phyloP scores from a whole-genome alignment of 2,888 invertebrate genomes.

The Priapulus caudatus region DNA sequence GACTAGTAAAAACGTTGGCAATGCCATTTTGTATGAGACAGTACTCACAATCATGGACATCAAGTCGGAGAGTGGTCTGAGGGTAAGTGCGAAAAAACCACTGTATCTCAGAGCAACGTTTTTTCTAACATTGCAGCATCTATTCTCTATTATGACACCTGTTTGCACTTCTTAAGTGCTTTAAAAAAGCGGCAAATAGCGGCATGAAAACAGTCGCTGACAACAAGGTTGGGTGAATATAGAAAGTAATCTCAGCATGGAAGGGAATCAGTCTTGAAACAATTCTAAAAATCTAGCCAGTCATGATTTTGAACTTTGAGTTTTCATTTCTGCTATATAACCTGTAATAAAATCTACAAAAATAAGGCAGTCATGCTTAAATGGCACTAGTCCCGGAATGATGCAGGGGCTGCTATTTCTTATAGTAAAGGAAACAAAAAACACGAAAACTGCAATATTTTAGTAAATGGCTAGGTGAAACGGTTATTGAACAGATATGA shows the following conservation, averaged over 20 bases:
- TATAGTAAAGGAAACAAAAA: too few species aligned
- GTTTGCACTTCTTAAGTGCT: neutral
- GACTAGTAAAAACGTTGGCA: constrained; percentile 98
- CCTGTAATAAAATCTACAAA: too few species aligned
- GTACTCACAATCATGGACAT: constrained; percentile 99
- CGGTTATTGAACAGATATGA: too few species aligned
- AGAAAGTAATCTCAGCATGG: too few species aligned
- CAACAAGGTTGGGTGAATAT: neutral
- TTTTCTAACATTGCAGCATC: neutral
- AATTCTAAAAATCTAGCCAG: constrained; percentile 8
- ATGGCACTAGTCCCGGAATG: too few species aligned
- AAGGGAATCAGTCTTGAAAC: constrained; percentile 5
- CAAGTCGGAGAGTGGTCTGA: constrained; percentile 81
- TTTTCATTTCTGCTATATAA: too few species aligned
- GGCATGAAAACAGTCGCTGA: neutral
- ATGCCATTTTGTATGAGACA: constrained; percentile 99
- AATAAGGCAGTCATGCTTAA: too few species aligned
- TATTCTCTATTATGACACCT: neutral
- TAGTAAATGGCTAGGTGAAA: too few species aligned
- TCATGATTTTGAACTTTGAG: neutral
- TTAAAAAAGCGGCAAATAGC: neutral
- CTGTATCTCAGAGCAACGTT: neutral
- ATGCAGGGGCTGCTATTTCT: too few species aligned
- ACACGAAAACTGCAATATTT: too few species aligned
- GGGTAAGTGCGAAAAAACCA: constrained; percentile 52